These are phyloP conservation scores for Tokudaia muenninki DNA, from an alignment of 2,797 vertebrate genomes.

Conservation along the genomic window DNA sequence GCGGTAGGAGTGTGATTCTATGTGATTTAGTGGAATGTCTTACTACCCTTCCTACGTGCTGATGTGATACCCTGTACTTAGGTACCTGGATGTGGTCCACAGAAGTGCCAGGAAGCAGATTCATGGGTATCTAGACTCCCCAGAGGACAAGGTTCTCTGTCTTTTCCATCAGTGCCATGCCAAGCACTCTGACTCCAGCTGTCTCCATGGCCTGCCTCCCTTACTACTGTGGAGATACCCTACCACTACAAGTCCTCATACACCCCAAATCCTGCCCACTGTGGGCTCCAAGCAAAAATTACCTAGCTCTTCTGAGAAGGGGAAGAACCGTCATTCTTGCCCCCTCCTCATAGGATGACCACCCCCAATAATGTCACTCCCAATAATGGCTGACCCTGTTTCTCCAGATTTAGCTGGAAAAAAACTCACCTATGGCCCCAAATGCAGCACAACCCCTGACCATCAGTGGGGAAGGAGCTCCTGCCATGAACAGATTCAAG, in stretches of 20 bases:
- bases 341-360: not conserved
- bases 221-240: not conserved
- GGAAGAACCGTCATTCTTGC: not conserved
- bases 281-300: too few species aligned
- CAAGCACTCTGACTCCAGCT: not conserved
- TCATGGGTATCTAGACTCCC: not conserved
- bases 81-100: not conserved
- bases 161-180: not conserved
- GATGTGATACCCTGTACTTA: not conserved
- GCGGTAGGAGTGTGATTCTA: not conserved
- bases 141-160: not conserved
- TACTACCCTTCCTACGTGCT: not conserved
- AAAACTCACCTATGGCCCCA: too few species aligned
- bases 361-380: not conserved
- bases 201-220: not conserved
- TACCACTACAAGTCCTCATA: not conserved
- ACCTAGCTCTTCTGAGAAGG: not conserved
- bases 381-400: not conserved
- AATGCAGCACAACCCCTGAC: not conserved
- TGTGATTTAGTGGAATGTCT: not conserved
- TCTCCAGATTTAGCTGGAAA: not conserved
- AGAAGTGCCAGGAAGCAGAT: not conserved
- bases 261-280: not conserved
- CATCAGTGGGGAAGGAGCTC: rapidly evolving
- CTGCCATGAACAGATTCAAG: not conserved